phyloP scores from a whole-genome alignment of 2,888 invertebrate species.

The Lithophane semibrunnea region DNA sequence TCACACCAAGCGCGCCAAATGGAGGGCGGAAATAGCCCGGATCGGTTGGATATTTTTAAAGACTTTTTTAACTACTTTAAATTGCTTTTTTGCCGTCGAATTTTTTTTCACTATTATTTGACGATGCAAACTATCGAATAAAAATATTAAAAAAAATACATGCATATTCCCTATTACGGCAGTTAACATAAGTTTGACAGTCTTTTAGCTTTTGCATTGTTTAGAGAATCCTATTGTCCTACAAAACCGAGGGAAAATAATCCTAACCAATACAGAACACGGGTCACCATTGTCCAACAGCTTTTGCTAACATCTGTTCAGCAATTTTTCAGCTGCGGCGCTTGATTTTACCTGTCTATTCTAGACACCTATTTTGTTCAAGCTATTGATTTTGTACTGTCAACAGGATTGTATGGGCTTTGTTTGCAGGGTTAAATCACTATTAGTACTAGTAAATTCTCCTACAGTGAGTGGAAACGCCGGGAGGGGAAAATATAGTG shows the following conservation, averaged over 20 bases:
- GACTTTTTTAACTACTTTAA: too few relatives aligned
- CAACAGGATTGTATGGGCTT: constrained; percentile 27
- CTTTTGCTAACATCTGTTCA: constrained; percentile 8
- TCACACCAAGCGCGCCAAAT: too few relatives aligned
- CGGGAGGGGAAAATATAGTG: too few relatives aligned
- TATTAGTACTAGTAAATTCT: background rate
- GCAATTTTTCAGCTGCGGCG: constrained; percentile 39
- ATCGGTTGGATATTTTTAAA: too few relatives aligned
- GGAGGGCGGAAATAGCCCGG: too few relatives aligned
- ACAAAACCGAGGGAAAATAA: background rate
- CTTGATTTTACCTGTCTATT: constrained; percentile 37
- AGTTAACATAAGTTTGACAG: background rate
- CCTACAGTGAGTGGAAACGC: background rate
- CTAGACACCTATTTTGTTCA: constrained; percentile 39
- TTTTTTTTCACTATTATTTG: too few relatives aligned
- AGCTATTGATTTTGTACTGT: constrained; percentile 37
- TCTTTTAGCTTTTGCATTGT: background rate
- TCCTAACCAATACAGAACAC: background rate
- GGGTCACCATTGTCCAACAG: background rate
- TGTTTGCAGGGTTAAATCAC: background rate
- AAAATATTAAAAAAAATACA: too few relatives aligned
- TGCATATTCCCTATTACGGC: too few relatives aligned
- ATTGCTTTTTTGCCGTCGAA: too few relatives aligned
- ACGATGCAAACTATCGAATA: too few relatives aligned
- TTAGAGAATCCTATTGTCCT: background rate